Base-by-base conservation (phyloP, 2,797 vertebrate species). In the Tarsius wallacei region DNA sequence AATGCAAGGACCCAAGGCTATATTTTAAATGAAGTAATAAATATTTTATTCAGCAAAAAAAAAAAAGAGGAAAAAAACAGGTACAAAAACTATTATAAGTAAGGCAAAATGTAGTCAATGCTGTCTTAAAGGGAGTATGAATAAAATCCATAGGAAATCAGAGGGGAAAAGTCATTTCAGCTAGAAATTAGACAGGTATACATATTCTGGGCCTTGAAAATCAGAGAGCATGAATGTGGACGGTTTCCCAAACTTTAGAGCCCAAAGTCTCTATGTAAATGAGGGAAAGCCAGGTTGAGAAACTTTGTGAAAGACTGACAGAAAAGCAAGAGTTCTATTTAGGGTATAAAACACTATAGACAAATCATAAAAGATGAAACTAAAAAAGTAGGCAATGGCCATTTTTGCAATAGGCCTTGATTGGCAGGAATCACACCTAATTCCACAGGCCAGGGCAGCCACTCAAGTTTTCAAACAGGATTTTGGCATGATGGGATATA, bases 121-220 rank as follows among this genome's bases (percentile, higher is more conserved):
- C 11, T 87, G 17, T 74, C 73, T 90, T 77, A 85, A 70, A 87
- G 77, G 53, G 2, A 77, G 9, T 68, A 21, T 81, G 31, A 87
- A 85, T 16, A 64, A 84, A 85, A 36, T 66, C 42, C 55, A 87
- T 0, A 76, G 81, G 68, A 91, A 88, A 70, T 82, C 73, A 90
- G 76, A 93, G 89, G 57, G 57, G 87, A 87, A 71, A 87, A 10
- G 63, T 61, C n/a, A 80, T 55, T 82, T 80, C 81, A 94, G 49
- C 55, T 26, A 61, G 70, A 87, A 80, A 87, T 55, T 57, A 93
- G 28, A 53, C 17, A 73, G 21, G 16, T 86, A 3, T 61, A 8
- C 15, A 61, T 16, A 28, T 64, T 59, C 68, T 26, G 8, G 42
- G 26, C 66, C 66, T 61, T 49, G 24, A 87, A 95, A 96, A 74